phyloP scores from a whole-genome alignment of 1,140 invertebrate genomes.

The Drosophila virilis region DNA sequence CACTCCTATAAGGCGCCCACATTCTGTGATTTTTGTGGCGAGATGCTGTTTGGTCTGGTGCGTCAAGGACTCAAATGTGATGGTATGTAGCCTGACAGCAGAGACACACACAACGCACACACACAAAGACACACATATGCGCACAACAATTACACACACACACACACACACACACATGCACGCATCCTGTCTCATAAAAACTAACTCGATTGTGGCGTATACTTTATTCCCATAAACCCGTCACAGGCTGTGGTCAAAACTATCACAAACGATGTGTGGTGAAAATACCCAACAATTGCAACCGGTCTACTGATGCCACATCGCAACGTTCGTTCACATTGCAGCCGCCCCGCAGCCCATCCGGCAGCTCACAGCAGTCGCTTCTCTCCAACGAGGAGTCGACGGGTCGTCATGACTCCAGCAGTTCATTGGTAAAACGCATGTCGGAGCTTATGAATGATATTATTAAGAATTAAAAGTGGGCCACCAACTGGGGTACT shows the following conservation, averaged over 20 bases:
- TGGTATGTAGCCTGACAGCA: constrained; percentile 87
- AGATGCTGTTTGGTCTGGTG: constrained; percentile 99
- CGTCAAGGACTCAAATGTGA: constrained; percentile 99
- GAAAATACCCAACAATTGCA: constrained; percentile 99
- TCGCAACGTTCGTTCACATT: constrained; percentile 85
- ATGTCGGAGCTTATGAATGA: constrained; percentile 84
- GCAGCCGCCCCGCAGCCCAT: constrained; percentile 89
- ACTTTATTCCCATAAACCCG: constrained; percentile 1
- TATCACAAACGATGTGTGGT: constrained; percentile 99
- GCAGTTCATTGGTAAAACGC: constrained; percentile 85
- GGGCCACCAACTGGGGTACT: not conserved
- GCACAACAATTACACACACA: not conserved
- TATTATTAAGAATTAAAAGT: constrained; percentile 79
- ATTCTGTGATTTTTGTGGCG: constrained; percentile 99
- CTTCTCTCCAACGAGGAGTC: constrained; percentile 78
- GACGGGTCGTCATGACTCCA: constrained; percentile 84
- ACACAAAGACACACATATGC: not conserved
- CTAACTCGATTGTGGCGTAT: constrained; percentile 33
- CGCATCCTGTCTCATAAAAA: constrained; percentile 13
- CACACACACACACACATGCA: not conserved
- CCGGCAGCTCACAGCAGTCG: constrained; percentile 85
- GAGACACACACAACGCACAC: constrained; percentile 22
- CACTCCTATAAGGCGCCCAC: constrained; percentile 99
- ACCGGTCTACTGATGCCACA: constrained; percentile 75
- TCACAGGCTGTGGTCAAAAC: constrained; percentile 96